Percentiles rank a stretch among this genome's conserved stretches.
Evolutionary conservation across 2,888 invertebrate species (phyloP).

Genomic region (Chloromyia formosa): DNA sequence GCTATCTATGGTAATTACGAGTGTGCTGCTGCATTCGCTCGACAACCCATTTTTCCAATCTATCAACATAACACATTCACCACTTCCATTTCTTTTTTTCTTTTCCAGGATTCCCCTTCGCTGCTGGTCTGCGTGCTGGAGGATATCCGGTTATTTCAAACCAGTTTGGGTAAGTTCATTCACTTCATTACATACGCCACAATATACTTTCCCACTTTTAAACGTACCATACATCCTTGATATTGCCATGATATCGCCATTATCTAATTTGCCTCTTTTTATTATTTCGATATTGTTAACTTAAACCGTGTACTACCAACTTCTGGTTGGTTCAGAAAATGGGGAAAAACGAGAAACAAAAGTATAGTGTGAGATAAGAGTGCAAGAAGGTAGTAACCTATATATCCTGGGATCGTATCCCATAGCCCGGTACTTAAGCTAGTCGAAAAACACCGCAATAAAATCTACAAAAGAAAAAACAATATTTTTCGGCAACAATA

Average conservation of each 20-base stretch:
- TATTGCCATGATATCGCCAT: not conserved
- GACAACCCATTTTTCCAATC: too few species aligned
- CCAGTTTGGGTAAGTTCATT: slow-evolving; percentile 82
- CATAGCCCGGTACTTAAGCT: too few species aligned
- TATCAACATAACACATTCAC: not conserved
- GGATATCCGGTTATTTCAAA: slow-evolving; percentile 82
- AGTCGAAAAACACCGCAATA: too few species aligned
- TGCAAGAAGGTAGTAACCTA: too few species aligned
- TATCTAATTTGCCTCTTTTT: slow-evolving; percentile 7
- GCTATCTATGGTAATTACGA: too few species aligned
- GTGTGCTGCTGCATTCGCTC: too few species aligned
- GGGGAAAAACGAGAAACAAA: too few species aligned
- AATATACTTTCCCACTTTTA: not conserved
- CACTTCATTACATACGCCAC: not conserved
- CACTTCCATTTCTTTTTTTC: slow-evolving; percentile 26
- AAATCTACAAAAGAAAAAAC: too few species aligned
- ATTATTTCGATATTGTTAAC: slow-evolving; percentile 17
- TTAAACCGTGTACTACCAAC: slow-evolving; percentile 4
- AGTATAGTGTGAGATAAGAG: too few species aligned
- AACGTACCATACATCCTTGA: slow-evolving; percentile 4
- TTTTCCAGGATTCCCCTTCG: slow-evolving; percentile 75
- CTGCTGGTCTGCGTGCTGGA: slow-evolving; percentile 78
- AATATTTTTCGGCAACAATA: too few species aligned
- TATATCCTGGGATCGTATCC: too few species aligned
- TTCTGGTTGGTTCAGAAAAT: too few species aligned